Percentiles rank a stretch among this genome's conserved stretches.
Evolutionary conservation across 2,113 vertebrate genomes (phyloP).

Genomic region (Dicentrarchus labrax): DNA sequence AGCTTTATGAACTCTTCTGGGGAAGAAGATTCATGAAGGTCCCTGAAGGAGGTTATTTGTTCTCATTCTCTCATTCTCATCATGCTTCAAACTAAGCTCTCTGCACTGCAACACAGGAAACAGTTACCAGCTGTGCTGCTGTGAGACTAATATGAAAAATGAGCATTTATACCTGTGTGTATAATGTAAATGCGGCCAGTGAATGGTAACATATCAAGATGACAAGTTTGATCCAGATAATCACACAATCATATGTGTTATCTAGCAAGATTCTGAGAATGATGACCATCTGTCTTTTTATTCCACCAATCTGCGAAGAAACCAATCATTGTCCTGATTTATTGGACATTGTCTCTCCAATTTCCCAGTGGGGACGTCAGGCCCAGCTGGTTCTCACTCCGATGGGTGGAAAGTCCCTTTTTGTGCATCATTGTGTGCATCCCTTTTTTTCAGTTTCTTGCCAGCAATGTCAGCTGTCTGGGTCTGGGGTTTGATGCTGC

Average conservation of each 20-base stretch:
- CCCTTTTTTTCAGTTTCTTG: constrained; percentile 55
- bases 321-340: constrained; percentile 12
- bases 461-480: constrained; percentile 34
- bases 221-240: neutral
- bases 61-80: constrained; percentile 14
- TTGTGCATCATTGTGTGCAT: constrained; percentile 51
- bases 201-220: neutral
- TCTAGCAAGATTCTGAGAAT: neutral
- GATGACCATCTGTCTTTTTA: neutral
- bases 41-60: constrained; percentile 34
- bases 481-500: constrained; percentile 18
- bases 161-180: neutral
- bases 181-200: neutral
- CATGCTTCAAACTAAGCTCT: constrained; percentile 31
- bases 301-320: constrained; percentile 4
- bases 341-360: constrained; percentile 15
- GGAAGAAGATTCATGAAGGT: neutral
- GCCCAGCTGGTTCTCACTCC: constrained; percentile 69
- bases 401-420: constrained; percentile 67
- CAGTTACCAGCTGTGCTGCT: constrained; percentile 40
- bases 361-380: constrained; percentile 30
- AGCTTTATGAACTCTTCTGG: neutral
- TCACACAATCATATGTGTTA: neutral
- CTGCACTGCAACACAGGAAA: constrained; percentile 43
- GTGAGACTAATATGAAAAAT: neutral